These are phyloP conservation scores for Diarsia brunnea DNA, from an alignment of 2,888 invertebrate species.

Conservation along the genomic window DNA sequence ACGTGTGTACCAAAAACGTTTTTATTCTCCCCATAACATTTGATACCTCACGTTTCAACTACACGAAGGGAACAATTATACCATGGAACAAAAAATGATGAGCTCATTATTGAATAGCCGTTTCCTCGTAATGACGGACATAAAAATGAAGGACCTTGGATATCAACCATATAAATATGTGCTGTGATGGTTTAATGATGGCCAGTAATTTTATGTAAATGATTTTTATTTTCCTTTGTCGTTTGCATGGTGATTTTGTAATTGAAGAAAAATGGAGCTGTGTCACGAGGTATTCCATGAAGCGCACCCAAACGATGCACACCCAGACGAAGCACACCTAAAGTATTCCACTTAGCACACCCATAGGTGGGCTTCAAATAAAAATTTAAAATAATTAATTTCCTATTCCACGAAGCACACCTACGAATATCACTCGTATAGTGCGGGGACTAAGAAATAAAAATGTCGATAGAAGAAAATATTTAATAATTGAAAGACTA, in stretches of 20 bases:
- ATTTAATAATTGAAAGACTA: too few relatives aligned
- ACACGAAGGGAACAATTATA: constrained; percentile 49
- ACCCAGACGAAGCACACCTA: too few relatives aligned
- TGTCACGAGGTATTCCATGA: too few relatives aligned
- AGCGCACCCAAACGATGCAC: too few relatives aligned
- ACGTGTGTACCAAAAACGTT: constrained; percentile 6
- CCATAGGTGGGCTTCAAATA: too few relatives aligned
- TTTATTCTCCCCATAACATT: constrained; percentile 28
- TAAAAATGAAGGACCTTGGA: constrained; percentile 65
- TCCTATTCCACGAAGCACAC: too few relatives aligned
- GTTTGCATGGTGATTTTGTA: constrained; percentile 12
- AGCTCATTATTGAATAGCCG: constrained; percentile 53
- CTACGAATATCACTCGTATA: too few relatives aligned
- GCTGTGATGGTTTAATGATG: constrained; percentile 30
- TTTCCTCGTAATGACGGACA: constrained; percentile 65
- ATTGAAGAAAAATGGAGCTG: constrained; percentile 3
- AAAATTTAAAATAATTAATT: too few relatives aligned
- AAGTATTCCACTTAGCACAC: too few relatives aligned
- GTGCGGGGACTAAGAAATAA: too few relatives aligned
- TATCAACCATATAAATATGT: constrained; percentile 21
- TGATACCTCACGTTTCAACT: constrained; percentile 36
- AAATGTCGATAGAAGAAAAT: too few relatives aligned
- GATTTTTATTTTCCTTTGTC: constrained; percentile 37
- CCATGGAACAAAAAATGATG: constrained; percentile 54
- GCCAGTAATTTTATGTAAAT: constrained; percentile 37